phyloP scores from a whole-genome alignment of 2,113 vertebrate genomes.

The Epinephelus moara region DNA sequence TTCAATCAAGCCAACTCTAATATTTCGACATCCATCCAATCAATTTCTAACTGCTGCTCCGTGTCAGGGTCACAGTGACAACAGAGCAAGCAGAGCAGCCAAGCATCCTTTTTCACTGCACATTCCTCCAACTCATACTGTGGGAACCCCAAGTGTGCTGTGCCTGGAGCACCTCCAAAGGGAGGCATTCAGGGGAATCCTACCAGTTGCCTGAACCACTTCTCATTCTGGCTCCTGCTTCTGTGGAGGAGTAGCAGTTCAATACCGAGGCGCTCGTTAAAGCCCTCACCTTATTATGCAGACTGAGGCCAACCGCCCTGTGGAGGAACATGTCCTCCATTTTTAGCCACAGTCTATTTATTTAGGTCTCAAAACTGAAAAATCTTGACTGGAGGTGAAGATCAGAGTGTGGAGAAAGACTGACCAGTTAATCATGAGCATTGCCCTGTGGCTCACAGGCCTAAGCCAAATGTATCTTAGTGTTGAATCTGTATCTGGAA shows the following conservation, averaged over 20 bases:
- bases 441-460: not conserved
- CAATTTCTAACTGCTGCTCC: constrained; percentile 1
- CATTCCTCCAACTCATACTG: constrained; percentile 1
- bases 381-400: constrained; percentile 1
- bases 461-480: not conserved
- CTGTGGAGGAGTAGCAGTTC: constrained; percentile 20
- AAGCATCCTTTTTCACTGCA: not conserved
- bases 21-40: not conserved
- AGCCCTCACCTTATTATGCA: constrained; percentile 40
- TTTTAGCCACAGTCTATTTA: not conserved
- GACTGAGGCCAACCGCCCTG: constrained; percentile 7
- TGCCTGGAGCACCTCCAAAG: constrained; percentile 37
- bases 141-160: constrained; percentile 11
- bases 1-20: not conserved
- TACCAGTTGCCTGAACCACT: constrained; percentile 29
- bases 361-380: constrained; percentile 19
- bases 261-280: constrained; percentile 10
- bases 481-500: constrained; percentile 9
- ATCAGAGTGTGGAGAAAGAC: constrained; percentile 35
- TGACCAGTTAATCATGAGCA: constrained; percentile 26
- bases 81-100: not conserved
- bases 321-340: constrained; percentile 21
- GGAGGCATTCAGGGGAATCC: constrained; percentile 21
- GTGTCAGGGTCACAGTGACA: constrained; percentile 13
- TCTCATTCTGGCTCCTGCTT: constrained; percentile 39